A percentile compares a stretch with the other conserved stretches of the same genome.
phyloP scores from a whole-genome alignment of 1,140 invertebrate species.

The Capitella teleta region DNA sequence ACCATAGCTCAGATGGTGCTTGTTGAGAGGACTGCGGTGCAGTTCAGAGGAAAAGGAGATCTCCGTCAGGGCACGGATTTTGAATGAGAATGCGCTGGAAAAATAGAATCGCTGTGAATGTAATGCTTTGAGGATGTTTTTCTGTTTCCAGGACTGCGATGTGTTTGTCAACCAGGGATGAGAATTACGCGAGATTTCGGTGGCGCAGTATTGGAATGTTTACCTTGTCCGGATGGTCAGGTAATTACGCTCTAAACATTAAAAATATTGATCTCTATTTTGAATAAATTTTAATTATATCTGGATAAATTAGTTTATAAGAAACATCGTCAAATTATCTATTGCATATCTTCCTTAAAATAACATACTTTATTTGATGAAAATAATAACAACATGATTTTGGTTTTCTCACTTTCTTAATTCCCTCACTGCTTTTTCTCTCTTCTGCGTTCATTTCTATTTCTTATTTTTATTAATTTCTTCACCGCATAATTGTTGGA shows the following conservation, averaged over 20 bases:
- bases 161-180: conserved; percentile 25
- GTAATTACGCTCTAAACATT: conserved; percentile 8
- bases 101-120: neutral
- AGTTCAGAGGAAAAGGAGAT: too few relatives aligned
- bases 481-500: too few relatives aligned
- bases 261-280: neutral
- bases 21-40: too few relatives aligned
- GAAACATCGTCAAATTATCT: neutral
- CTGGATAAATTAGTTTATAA: neutral
- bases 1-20: neutral
- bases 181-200: conserved; percentile 23
- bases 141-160: conserved; percentile 20
- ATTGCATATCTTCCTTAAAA: neutral
- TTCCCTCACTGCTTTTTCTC: too few relatives aligned
- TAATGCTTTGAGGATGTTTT: neutral
- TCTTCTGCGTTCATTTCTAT: too few relatives aligned
- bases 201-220: conserved; percentile 20
- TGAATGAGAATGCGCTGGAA: neutral
- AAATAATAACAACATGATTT: too few relatives aligned
- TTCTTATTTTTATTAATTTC: too few relatives aligned
- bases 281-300: neutral
- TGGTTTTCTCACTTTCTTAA: too few relatives aligned
- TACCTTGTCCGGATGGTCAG: conserved; percentile 17
- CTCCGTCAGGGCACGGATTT: too few relatives aligned
- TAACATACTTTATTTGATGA: neutral